Conservation (phyloP, 2,888 invertebrate species). For the Chrysodeixis includens region DNA sequence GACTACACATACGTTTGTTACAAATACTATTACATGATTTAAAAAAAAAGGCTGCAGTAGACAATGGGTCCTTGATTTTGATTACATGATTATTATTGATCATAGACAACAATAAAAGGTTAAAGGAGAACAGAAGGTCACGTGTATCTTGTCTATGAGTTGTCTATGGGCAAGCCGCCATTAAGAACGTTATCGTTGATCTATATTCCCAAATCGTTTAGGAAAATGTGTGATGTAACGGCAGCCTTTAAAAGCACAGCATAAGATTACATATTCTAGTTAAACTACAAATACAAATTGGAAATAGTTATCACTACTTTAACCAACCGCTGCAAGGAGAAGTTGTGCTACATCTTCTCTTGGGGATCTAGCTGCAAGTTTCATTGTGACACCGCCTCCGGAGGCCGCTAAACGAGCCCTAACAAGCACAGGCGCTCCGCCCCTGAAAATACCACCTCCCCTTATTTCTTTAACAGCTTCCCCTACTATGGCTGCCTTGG, state of each 20-base stretch:
- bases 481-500: constrained; percentile 74
- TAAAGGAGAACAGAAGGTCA: no score
- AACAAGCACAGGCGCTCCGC: constrained; percentile 96
- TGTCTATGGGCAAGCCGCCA: no score
- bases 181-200: no score
- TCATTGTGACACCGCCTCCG: constrained; percentile 96
- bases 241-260: not conserved
- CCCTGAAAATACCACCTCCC: constrained; percentile 94
- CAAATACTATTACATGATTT: not conserved
- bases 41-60: no score
- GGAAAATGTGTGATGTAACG: not conserved
- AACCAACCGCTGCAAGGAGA: constrained; percentile 95
- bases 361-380: constrained; percentile 96
- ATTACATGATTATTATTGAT: not conserved
- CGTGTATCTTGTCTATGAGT: no score
- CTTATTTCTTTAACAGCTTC: constrained; percentile 83
- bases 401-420: constrained; percentile 94
- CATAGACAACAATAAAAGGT: no score
- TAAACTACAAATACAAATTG: not conserved
- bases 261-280: not conserved
- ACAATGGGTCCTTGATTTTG: not conserved
- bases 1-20: not conserved
- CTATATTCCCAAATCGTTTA: no score
- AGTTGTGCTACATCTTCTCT: constrained; percentile 96
- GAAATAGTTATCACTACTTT: constrained; percentile 58